phyloP scores from a whole-genome alignment of 2,797 vertebrate genomes.

The Apodemus agrarius region DNA sequence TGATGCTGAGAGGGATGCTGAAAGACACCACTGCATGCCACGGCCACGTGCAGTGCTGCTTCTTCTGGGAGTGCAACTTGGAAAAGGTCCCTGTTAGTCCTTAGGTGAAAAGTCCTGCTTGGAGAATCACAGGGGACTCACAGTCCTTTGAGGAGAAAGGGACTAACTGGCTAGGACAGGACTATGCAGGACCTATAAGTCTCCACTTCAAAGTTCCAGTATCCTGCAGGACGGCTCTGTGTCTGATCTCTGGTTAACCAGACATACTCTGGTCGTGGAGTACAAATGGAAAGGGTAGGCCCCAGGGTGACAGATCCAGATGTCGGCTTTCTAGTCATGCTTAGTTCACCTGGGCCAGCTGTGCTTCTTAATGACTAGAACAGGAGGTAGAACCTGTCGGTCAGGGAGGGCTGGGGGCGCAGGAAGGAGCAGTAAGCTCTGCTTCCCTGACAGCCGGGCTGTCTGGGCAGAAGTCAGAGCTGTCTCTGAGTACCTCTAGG shows the following conservation, averaged over 20 bases:
- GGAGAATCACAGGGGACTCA: background rate
- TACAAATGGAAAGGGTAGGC: background rate
- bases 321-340: background rate
- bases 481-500: background rate
- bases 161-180: accelerated
- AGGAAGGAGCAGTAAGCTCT: background rate
- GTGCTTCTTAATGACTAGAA: background rate
- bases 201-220: background rate
- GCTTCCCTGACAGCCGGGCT: background rate
- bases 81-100: background rate
- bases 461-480: background rate
- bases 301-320: background rate
- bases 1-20: background rate
- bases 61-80: background rate
- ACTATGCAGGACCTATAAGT: too few species aligned
- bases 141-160: background rate
- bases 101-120: background rate
- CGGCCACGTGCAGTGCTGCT: background rate
- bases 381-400: background rate
- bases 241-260: too few species aligned
- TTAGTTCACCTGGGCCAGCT: background rate
- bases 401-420: background rate
- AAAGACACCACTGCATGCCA: too few species aligned
- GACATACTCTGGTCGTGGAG: background rate
- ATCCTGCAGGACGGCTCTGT: background rate